Base-by-base conservation (phyloP, 2,888 invertebrate species). In the Melanotus villosus region DNA sequence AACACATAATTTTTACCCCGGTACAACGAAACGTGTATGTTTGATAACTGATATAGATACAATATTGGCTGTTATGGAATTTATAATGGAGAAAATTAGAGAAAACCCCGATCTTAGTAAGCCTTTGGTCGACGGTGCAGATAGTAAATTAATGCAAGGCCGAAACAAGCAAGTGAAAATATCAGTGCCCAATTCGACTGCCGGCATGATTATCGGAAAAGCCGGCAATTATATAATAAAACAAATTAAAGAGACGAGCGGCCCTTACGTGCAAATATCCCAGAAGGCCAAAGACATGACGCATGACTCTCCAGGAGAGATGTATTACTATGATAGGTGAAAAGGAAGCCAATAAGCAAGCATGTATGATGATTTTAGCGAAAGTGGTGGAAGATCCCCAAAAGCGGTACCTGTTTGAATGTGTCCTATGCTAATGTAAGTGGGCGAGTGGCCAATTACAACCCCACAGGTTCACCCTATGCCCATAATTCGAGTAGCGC, bases 361-460 rank as follows among this genome's bases (percentile, higher is more conserved):
- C 96, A 69, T 93, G 95, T 86, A 87, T 93, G 80, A 94, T 98
- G 93, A 98, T 99, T 82, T 89, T 99, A 76, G 93, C 95, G 80
- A 99, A 99, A 88, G 96, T 99, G 75, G 95, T 97, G 57, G 98
- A 98, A 86, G 99, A 99, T 85, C 97, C 98, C 10, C 96, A 96
- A n/a, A 83, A 97, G 97, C 81, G 96, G 96, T 73, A 95, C 95
- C 78, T 97, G 97, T 83, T 90, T 96, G 72, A 98, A 98, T 88
- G 96, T 98, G 80, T 97, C 97, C 82, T 98, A 98, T 88, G 96
- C 97, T 59, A 97, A 97, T 88, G 92, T 97, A 77, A 94, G 92
- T 76, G 96, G 96, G 10, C 96, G 96, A 12, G 96, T 96, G 62
- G 96, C 96, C 77, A 96, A 96, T 87, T 96, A 93, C 87, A 97